phyloP scores from a whole-genome alignment of 2,797 vertebrate species.

The Phrynocephalus guinanensis region DNA sequence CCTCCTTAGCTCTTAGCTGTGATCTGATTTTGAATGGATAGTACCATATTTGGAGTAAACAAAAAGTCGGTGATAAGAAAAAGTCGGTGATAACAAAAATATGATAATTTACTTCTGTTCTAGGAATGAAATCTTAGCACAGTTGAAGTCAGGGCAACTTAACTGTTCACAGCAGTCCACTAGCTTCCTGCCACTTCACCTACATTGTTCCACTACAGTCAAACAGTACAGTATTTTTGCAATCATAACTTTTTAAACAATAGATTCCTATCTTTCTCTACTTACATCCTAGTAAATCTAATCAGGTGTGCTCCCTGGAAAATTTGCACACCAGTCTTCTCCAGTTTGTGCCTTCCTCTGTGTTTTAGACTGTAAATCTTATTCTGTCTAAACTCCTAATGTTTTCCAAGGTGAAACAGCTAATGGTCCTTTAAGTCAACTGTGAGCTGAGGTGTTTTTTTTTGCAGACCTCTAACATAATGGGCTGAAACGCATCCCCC shows the following conservation, averaged over 20 bases:
- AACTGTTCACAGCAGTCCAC: not conserved
- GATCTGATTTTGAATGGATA: constrained; percentile 12
- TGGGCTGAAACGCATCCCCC: too few species aligned
- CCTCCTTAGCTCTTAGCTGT: not conserved
- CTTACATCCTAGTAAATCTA: not conserved
- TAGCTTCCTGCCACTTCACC: not conserved
- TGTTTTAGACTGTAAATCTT: not conserved
- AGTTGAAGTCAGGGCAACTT: not conserved
- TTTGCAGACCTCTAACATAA: not conserved
- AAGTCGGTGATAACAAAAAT: not conserved
- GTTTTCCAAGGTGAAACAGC: not conserved
- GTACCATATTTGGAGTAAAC: constrained; percentile 7
- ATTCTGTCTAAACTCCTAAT: not conserved
- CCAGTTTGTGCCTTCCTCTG: not conserved
- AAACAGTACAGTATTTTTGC: not conserved
- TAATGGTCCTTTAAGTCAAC: not conserved
- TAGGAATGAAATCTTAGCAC: not conserved
- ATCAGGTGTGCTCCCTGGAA: not conserved
- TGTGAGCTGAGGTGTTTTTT: not conserved
- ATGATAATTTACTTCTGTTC: constrained; percentile 37
- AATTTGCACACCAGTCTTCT: not conserved
- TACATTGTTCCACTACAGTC: not conserved
- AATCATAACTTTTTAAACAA: not conserved
- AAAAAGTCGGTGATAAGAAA: not conserved
- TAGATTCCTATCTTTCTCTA: not conserved